Conservation (phyloP, 2,113 vertebrate species). For the Cathartes aura region DNA sequence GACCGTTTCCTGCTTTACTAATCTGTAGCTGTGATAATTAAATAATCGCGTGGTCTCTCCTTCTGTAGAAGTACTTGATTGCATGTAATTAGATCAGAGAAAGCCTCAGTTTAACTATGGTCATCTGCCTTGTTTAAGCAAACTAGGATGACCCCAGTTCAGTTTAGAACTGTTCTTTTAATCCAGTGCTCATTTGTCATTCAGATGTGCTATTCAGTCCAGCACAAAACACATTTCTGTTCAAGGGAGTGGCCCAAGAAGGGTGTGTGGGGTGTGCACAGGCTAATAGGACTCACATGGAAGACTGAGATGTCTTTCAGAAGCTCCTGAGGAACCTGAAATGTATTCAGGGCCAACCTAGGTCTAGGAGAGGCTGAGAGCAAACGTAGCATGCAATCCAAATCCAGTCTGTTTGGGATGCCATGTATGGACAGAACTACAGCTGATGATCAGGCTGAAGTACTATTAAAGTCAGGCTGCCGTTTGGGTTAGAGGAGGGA, state of each 20-base stretch:
- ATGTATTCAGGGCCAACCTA: not conserved
- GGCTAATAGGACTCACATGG: not conserved
- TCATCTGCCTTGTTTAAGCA: not conserved
- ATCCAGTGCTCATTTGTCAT: not conserved
- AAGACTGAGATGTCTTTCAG: not conserved
- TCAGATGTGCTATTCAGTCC: not conserved
- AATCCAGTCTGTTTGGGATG: not conserved
- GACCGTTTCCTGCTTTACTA: not conserved
- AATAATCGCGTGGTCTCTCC: not conserved
- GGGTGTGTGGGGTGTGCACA: not conserved
- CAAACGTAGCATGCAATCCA: not conserved
- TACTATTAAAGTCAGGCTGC: not conserved
- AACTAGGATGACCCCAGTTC: not conserved
- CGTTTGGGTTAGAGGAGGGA: not conserved
- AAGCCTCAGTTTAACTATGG: not conserved
- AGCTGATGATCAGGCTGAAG: not conserved
- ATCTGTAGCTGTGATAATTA: not conserved
- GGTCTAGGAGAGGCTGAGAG: not conserved
- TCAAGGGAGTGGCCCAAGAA: not conserved
- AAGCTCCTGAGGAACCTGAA: not conserved
- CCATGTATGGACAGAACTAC: not conserved
- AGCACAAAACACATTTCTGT: not conserved
- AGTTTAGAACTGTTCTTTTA: not conserved
- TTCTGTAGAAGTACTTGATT: not conserved
- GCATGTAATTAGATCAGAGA: not conserved